Evolutionary conservation across 2,797 vertebrate genomes (phyloP).

Genomic region (Cyprinella venusta): DNA sequence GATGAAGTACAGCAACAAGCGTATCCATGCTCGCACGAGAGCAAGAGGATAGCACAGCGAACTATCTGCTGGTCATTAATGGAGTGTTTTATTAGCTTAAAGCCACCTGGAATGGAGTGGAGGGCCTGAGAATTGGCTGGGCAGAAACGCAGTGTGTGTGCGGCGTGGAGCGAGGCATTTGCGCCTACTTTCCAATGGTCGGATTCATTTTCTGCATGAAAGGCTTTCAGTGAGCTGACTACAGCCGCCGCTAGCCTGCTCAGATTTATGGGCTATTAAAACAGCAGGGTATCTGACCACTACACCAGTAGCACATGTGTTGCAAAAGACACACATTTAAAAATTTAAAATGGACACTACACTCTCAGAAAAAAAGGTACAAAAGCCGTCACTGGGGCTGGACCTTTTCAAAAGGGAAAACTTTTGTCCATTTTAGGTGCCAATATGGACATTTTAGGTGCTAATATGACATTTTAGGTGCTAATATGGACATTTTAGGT

Average conservation of each 20-base stretch:
- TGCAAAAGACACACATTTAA: too few species aligned
- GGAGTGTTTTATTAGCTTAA: slow-evolving; percentile 90
- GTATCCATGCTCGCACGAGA: slow-evolving; percentile 45
- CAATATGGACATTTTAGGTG: too few species aligned
- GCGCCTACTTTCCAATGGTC: slow-evolving; percentile 87
- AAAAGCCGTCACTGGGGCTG: too few species aligned
- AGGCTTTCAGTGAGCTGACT: slow-evolving; percentile 89
- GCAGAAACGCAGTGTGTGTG: slow-evolving; percentile 29
- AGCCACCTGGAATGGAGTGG: slow-evolving; percentile 83
- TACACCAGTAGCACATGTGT: slow-evolving; percentile 66
- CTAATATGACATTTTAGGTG: too few species aligned
- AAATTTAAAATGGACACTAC: too few species aligned
- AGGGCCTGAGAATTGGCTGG: slow-evolving; percentile 52
- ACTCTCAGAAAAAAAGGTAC: too few species aligned
- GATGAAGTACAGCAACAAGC: slow-evolving; percentile 35
- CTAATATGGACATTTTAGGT: too few species aligned
- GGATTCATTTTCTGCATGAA: slow-evolving; percentile 97
- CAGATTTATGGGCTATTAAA: slow-evolving; percentile 99
- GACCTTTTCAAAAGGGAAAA: too few species aligned
- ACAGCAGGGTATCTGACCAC: slow-evolving; percentile 86
- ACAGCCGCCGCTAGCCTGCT: slow-evolving; percentile 82
- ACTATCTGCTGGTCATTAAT: slow-evolving; percentile 86
- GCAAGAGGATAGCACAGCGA: slow-evolving; percentile 66
- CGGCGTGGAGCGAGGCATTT: slow-evolving; percentile 76
- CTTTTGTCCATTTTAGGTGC: too few species aligned